These are phyloP conservation scores for Pipistrellus kuhlii DNA, from an alignment of 2,797 vertebrate genomes.

Conservation along the genomic window DNA sequence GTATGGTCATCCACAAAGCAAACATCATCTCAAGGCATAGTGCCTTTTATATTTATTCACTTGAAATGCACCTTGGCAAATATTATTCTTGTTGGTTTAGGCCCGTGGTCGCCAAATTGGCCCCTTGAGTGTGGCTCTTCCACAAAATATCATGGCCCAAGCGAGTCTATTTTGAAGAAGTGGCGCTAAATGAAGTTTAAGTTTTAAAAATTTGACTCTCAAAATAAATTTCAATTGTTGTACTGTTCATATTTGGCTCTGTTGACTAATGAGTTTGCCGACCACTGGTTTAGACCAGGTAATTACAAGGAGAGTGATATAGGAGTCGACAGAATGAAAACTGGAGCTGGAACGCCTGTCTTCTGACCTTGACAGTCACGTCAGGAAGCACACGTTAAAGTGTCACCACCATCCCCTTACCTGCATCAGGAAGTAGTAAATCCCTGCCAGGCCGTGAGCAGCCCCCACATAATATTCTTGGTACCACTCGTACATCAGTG, in stretches of 20 bases:
- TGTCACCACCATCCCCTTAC: slow-evolving; percentile 83
- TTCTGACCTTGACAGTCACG: background rate
- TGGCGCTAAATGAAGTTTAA: no score
- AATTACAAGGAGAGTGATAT: background rate
- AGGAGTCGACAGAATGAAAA: background rate
- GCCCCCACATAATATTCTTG: slow-evolving; percentile 96
- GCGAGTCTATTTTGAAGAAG: no score
- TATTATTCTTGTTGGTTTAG: background rate
- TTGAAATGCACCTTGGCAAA: background rate
- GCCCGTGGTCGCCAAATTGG: no score
- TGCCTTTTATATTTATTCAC: background rate
- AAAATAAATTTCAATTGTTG: no score
- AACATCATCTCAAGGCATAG: background rate
- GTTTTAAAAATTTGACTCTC: no score
- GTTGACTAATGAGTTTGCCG: no score
- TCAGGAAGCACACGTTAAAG: background rate
- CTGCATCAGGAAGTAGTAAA: slow-evolving; percentile 99
- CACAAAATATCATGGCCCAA: no score
- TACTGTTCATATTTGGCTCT: no score
- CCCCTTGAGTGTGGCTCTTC: no score
- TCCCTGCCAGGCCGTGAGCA: slow-evolving; percentile 96
- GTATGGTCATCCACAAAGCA: background rate
- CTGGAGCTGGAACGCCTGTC: background rate
- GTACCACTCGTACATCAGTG: slow-evolving; percentile 99
- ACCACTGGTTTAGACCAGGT: background rate